Evolutionary conservation across 2,888 invertebrate species (phyloP), one percentile per base, ranked within the genome.

Genomic region (Exephanes ischioxanthus): DNA sequence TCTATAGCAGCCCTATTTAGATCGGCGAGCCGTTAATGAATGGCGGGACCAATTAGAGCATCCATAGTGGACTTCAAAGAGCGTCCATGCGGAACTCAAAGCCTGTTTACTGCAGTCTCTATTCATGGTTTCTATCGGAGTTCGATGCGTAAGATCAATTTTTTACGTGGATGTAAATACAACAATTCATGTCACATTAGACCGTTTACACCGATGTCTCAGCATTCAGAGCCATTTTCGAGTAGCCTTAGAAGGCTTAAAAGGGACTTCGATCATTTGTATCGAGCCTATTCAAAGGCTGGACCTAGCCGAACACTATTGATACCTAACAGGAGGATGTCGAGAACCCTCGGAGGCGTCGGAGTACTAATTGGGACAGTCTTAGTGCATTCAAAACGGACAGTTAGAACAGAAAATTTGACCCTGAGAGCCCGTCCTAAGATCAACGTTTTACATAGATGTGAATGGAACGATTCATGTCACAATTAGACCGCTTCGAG

Each of bases 181-280:
- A 63, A 7, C 7, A 2, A 63, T 33, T 33, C 30, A 7, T 16
- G 30, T 16, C 6, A 30, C 16, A 6, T 7, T n/a, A 7, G 16
- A 63, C n/a, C 33, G 63, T 33, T 6, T 22, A 0, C 9, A 19
- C 19, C 5, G 53, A n/a, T 0, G 19, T 55, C n/a, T n/a, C 3
- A 41, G 9, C 2, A 61, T 26, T 3, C 26, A 5, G 14, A 26
- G 11, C 58, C 58, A 22, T 26, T 22, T 9, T 11, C 58, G 11
- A 61, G 55, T 55, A 58, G 58, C 3, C 26, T 61, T 61, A 30
- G 58, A 61, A 61, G 30, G 3, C 58, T 61, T 61, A 61, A 14
- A 61, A 30, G 14, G 11, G 58, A 61, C 30, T 61, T 61, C 16
- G 26, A 61, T 0, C 26, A 41, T 11, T 41, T 41, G 16, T 30